A percentile compares a stretch with the other conserved stretches of the same genome.
Evolutionary conservation across 2,113 vertebrate genomes (phyloP).

Genomic region (Paraplagusia blochii): DNA sequence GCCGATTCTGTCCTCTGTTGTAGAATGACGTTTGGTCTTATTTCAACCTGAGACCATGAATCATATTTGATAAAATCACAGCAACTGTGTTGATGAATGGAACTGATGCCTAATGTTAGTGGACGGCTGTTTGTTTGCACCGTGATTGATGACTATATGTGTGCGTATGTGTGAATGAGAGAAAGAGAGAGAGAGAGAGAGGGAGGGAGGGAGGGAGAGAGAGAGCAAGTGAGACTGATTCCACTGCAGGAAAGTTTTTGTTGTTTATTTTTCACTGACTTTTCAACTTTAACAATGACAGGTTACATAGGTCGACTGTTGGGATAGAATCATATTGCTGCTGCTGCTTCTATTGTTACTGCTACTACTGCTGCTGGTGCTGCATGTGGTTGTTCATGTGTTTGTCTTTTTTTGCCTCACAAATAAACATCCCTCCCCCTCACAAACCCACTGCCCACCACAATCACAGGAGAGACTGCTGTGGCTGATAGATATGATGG

Average conservation of each 20-base stretch:
- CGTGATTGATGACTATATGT: background rate
- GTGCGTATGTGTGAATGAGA: conserved; percentile 11
- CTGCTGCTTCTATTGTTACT: background rate
- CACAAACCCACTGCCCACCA: background rate
- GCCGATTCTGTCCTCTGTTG: too few relatives aligned
- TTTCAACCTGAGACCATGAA: too few relatives aligned
- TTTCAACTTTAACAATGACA: conserved; percentile 14
- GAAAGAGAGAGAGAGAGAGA: too few relatives aligned
- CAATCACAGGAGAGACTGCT: conserved; percentile 87
- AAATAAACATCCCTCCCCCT: background rate
- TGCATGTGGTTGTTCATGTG: too few relatives aligned
- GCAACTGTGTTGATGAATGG: background rate
- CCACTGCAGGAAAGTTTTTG: too few relatives aligned
- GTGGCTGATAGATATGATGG: conserved; percentile 99
- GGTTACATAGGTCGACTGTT: conserved; percentile 20
- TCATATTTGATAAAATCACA: too few relatives aligned
- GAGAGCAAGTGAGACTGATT: too few relatives aligned
- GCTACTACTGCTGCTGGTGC: too few relatives aligned
- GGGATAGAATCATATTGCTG: conserved; percentile 15
- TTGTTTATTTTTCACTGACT: too few relatives aligned
- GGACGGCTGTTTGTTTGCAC: too few relatives aligned
- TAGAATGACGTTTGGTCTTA: too few relatives aligned
- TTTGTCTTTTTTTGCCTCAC: background rate
- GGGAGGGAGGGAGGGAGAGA: too few relatives aligned
- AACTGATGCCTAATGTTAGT: background rate